A percentile compares a stretch with the other conserved stretches of the same genome.
phyloP scores from a whole-genome alignment of 2,888 invertebrate species.

The Drosophila mercatorum region DNA sequence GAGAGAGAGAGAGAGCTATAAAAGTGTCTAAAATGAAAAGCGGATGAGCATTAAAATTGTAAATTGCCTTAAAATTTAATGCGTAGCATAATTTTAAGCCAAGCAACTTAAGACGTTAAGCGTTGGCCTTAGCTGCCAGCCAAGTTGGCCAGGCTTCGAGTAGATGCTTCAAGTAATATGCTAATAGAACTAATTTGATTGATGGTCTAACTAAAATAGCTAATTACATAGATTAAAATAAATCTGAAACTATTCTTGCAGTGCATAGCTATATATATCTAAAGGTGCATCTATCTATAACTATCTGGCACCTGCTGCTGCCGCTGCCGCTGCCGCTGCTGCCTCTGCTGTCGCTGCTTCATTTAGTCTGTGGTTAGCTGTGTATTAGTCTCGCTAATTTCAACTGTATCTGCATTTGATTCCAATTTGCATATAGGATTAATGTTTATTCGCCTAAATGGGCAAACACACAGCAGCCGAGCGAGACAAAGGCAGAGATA shows the following conservation, averaged over 20 bases:
- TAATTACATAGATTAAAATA: neutral
- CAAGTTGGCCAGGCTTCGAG: neutral
- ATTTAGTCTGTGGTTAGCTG: constrained; percentile 36
- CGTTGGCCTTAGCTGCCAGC: neutral
- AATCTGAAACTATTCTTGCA: neutral
- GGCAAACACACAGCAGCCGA: constrained; percentile 11
- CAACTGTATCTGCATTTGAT: constrained; percentile 39
- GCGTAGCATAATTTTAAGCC: neutral
- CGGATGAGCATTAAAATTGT: constrained; percentile 3
- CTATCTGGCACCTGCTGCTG: neutral
- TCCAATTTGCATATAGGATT: constrained; percentile 56
- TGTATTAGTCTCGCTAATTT: constrained; percentile 49
- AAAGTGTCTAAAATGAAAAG: neutral
- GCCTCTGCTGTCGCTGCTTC: constrained; percentile 9
- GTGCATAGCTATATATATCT: neutral
- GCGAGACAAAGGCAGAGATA: neutral
- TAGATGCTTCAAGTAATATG: no score
- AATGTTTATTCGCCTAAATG: constrained; percentile 30
- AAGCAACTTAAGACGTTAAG: neutral
- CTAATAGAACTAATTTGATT: neutral
- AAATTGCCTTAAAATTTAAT: constrained; percentile 7
- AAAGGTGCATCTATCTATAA: neutral
- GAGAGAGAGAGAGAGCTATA: neutral
- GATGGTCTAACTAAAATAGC: neutral
- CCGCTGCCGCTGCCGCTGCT: neutral